phyloP scores from a whole-genome alignment of 1,140 invertebrate genomes.

The Rhizoglyphus robini region DNA sequence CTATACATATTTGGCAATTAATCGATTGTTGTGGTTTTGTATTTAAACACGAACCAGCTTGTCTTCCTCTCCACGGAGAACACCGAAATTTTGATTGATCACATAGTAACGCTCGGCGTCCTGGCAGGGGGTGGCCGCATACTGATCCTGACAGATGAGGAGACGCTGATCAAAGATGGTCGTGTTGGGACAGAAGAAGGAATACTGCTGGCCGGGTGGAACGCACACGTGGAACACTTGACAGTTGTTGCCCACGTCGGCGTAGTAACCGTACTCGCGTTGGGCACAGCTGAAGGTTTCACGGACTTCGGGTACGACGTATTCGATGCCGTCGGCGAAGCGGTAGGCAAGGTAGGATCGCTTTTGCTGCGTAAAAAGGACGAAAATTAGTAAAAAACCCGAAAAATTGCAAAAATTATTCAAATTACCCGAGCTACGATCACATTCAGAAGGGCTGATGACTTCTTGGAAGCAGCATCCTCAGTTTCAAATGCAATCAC shows the following conservation, averaged over 20 bases:
- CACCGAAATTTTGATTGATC: constrained; percentile 20
- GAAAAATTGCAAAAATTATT: no score
- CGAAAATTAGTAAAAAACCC: no score
- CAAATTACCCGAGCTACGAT: no score
- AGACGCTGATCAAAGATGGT: constrained; percentile 64
- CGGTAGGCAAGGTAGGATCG: constrained; percentile 16
- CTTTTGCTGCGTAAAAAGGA: no score
- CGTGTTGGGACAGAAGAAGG: constrained; percentile 56
- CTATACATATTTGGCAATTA: not conserved
- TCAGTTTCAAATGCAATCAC: no score
- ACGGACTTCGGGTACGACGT: constrained; percentile 22
- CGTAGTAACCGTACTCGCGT: constrained; percentile 26
- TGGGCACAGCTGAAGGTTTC: constrained; percentile 25
- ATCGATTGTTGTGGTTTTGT: not conserved
- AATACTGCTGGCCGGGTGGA: constrained; percentile 20
- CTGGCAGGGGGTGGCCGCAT: constrained; percentile 18
- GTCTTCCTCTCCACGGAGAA: constrained; percentile 10
- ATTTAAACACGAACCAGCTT: constrained; percentile 7
- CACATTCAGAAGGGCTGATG: no score
- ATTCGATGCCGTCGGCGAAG: constrained; percentile 21
- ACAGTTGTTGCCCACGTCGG: constrained; percentile 28
- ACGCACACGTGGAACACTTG: constrained; percentile 28
- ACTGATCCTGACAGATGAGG: constrained; percentile 26
- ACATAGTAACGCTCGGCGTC: constrained; percentile 21
- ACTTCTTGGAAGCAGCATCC: no score